Percentiles rank a stretch among this genome's conserved stretches.
These are phyloP conservation scores for Diprion similis DNA, from an alignment of 1,140 invertebrate species.

Conservation along the genomic window DNA sequence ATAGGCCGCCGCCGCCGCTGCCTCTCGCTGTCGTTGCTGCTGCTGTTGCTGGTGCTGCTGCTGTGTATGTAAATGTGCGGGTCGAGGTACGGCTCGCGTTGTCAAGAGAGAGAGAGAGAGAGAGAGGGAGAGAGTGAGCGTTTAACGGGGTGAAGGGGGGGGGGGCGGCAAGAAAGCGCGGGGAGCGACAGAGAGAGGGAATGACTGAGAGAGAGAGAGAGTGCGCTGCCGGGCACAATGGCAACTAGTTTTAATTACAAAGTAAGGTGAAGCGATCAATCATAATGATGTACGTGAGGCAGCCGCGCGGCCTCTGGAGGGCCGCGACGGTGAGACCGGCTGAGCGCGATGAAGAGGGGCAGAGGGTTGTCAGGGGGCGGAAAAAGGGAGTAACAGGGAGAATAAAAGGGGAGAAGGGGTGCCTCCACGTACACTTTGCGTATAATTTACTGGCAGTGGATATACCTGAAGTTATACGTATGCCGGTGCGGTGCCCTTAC, in stretches of 20 bases:
- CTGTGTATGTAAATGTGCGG: conserved; percentile 1
- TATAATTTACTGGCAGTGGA: conserved; percentile 63
- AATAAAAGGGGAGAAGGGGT: conserved; percentile 32
- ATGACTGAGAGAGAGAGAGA: conserved; percentile 25
- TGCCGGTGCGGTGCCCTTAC: conserved; percentile 43
- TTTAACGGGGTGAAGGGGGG: neutral
- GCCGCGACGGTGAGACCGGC: conserved; percentile 40
- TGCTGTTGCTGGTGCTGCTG: neutral
- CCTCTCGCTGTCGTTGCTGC: neutral
- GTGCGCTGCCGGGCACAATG: conserved; percentile 52
- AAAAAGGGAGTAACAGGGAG: conserved; percentile 23
- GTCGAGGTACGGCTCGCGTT: neutral
- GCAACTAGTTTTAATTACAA: conserved; percentile 65
- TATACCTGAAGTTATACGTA: conserved; percentile 61
- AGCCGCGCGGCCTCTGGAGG: conserved; percentile 54
- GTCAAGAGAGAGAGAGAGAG: neutral
- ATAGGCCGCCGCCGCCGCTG: conserved; percentile 14
- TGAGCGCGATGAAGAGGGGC: conserved; percentile 11
- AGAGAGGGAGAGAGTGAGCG: neutral
- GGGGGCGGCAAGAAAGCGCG: conserved; percentile 23
- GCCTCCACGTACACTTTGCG: conserved; percentile 61
- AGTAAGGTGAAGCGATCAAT: conserved; percentile 65
- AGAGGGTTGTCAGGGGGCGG: conserved; percentile 7
- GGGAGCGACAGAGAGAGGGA: conserved; percentile 24
- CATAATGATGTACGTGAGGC: conserved; percentile 64